Percentiles rank a stretch among this genome's conserved stretches.
Conservation (phyloP, 30 jellyfish, hydroid and myxozoan species). For the Turritopsis rubra region DNA sequence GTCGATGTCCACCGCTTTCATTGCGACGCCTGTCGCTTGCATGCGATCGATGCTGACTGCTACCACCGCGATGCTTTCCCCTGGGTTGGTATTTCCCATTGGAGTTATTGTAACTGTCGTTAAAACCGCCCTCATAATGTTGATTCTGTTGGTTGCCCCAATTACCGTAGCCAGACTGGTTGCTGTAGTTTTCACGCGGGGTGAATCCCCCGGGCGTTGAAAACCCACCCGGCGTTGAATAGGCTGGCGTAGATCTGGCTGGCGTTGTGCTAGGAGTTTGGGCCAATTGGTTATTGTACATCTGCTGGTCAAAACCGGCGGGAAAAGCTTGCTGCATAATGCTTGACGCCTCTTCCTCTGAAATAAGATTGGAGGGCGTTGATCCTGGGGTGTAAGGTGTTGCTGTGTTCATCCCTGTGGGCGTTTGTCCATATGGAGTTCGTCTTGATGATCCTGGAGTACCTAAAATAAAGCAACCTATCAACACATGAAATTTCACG, state of each 20-base stretch:
- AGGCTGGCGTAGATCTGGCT: constrained; percentile 32
- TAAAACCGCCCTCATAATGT: not conserved
- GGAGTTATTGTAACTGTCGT: constrained; percentile 12
- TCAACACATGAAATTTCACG: no score
- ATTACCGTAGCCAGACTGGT: not conserved
- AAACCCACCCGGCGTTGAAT: constrained; percentile 23
- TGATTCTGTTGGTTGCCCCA: not conserved
- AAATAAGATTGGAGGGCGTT: constrained; percentile 61
- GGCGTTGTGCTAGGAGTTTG: constrained; percentile 33
- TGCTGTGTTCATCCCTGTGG: constrained; percentile 19
- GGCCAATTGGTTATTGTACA: constrained; percentile 7
- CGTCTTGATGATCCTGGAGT: constrained; percentile 20
- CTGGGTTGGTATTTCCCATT: not conserved
- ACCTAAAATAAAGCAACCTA: constrained; percentile 14
- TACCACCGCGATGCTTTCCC: constrained; percentile 1
- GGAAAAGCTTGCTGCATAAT: constrained; percentile 40
- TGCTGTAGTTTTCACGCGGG: constrained; percentile 2
- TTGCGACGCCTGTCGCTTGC: not conserved
- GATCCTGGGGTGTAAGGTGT: constrained; percentile 98
- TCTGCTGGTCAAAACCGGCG: constrained; percentile 28
- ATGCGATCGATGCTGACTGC: not conserved
- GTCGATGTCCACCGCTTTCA: not conserved
- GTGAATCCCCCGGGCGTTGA: not conserved
- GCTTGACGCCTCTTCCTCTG: constrained; percentile 32
- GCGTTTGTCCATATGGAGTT: constrained; percentile 33